Percentiles rank a stretch among this genome's conserved stretches.
Evolutionary conservation across 2,113 vertebrate genomes (phyloP).

Genomic region (Hemicordylus capensis): DNA sequence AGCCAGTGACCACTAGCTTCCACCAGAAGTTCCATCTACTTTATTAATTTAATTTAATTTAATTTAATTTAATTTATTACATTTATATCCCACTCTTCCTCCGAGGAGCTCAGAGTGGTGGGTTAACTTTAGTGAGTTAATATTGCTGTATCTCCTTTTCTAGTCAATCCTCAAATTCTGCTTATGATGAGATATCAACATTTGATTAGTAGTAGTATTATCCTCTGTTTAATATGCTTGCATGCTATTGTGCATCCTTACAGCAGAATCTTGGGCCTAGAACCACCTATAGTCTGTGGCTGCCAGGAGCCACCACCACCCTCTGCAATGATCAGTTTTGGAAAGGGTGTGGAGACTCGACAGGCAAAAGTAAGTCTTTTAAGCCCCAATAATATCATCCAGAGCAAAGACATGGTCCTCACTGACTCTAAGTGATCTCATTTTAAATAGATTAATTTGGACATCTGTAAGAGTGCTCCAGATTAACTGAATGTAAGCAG

Average conservation of each 20-base stretch:
- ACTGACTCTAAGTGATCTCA: background rate
- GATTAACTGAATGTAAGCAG: background rate
- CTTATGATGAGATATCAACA: background rate
- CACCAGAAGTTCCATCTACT: no score
- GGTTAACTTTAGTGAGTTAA: no score
- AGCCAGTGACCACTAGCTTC: no score
- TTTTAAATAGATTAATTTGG: background rate
- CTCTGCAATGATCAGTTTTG: background rate
- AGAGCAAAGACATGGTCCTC: no score
- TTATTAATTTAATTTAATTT: no score
- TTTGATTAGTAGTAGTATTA: no score
- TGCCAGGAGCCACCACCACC: background rate
- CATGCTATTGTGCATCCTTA: background rate
- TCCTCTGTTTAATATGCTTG: background rate
- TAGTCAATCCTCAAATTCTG: background rate
- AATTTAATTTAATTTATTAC: no score
- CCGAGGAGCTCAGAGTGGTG: no score
- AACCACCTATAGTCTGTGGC: background rate
- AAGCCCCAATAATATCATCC: background rate
- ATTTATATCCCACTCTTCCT: no score
- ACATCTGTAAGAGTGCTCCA: background rate
- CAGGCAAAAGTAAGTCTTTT: background rate
- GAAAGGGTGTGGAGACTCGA: background rate
- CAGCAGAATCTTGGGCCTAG: no score
- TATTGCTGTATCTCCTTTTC: background rate